Evolutionary conservation across 2,113 vertebrate genomes (phyloP).

Genomic region (Lagopus muta): DNA sequence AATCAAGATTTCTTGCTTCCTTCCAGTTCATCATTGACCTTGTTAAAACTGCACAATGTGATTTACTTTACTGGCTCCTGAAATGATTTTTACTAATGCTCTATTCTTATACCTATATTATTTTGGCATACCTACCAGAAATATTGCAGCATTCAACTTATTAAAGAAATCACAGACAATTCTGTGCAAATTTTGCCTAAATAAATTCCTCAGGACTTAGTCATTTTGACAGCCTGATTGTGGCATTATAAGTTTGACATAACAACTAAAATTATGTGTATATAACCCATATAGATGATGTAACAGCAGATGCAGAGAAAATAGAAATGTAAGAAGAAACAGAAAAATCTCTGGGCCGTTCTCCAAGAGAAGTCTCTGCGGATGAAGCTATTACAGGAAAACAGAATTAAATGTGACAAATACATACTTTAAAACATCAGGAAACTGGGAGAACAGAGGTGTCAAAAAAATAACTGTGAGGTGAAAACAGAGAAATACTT

Average conservation of each 20-base stretch:
- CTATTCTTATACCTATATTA: neutral
- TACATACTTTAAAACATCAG: neutral
- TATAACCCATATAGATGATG: slow-evolving; percentile 24
- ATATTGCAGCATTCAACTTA: neutral
- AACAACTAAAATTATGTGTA: slow-evolving; percentile 27
- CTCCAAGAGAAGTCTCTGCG: slow-evolving; percentile 24
- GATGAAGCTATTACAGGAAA: slow-evolving; percentile 21
- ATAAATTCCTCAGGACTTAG: slow-evolving; percentile 18
- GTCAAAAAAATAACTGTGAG: neutral
- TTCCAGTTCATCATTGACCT: neutral
- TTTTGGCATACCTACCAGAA: neutral
- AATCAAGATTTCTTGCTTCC: neutral
- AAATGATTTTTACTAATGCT: neutral
- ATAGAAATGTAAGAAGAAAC: slow-evolving; percentile 36
- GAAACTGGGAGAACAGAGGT: neutral
- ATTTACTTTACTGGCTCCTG: neutral
- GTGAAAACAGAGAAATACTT: neutral
- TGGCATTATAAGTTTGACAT: neutral
- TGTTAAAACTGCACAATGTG: neutral
- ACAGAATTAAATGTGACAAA: slow-evolving; percentile 42
- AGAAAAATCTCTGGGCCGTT: slow-evolving; percentile 38
- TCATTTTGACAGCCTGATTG: neutral
- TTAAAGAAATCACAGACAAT: neutral
- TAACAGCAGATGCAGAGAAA: slow-evolving; percentile 30
- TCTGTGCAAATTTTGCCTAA: neutral